These are phyloP conservation scores for Hemistola chrysoprasaria DNA, from an alignment of 2,888 invertebrate genomes.

Conservation along the genomic window DNA sequence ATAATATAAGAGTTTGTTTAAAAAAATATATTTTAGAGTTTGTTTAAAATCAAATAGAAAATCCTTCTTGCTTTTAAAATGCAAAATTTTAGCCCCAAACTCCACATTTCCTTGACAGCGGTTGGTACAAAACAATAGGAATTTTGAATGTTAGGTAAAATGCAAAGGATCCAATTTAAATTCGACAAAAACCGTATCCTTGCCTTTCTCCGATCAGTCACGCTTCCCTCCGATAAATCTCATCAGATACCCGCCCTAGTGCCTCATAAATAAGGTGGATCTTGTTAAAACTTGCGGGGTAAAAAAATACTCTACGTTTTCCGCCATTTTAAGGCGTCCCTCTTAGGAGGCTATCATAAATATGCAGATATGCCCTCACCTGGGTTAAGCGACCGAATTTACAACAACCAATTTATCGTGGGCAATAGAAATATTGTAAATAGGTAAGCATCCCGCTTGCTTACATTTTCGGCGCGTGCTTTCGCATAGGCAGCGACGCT, in stretches of 20 bases:
- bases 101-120: slow-evolving; percentile 2
- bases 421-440: slow-evolving; percentile 76
- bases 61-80: too few species aligned
- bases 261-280: slow-evolving; percentile 76
- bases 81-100: too few species aligned
- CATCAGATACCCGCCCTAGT: slow-evolving; percentile 62
- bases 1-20: too few species aligned
- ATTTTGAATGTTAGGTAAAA: slow-evolving; percentile 15
- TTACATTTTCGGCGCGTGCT: slow-evolving; percentile 69
- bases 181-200: slow-evolving; percentile 24
- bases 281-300: slow-evolving; percentile 77
- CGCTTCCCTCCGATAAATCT: slow-evolving; percentile 72
- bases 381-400: slow-evolving; percentile 75
- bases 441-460: slow-evolving; percentile 60
- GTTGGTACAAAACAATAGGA: slow-evolving; percentile 2
- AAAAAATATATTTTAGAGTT: too few species aligned
- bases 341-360: slow-evolving; percentile 76
- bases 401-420: slow-evolving; percentile 73
- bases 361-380: slow-evolving; percentile 81
- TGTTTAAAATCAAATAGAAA: too few species aligned
- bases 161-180: slow-evolving; percentile 22
- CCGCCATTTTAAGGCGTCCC: slow-evolving; percentile 74
- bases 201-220: slow-evolving; percentile 69
- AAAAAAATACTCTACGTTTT: slow-evolving; percentile 67
- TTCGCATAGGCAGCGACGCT: slow-evolving; percentile 65